Evolutionary conservation across 2,888 invertebrate species (phyloP).

Genomic region (Melanotus villosus): DNA sequence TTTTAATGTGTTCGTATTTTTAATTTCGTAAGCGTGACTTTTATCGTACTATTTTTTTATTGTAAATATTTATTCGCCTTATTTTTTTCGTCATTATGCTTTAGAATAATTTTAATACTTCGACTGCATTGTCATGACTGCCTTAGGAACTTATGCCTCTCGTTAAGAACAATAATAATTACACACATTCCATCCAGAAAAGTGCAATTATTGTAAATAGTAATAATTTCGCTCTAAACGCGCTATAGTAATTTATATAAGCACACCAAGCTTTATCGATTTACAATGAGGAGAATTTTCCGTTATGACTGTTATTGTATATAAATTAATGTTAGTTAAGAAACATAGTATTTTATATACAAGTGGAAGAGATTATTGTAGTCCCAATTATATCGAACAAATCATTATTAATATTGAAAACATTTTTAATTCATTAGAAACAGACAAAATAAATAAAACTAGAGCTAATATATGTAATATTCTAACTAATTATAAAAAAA

Average conservation of each 20-base stretch:
- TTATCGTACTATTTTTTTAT: conserved; percentile 4
- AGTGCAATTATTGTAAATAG: conserved; percentile 24
- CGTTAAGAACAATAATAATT: background rate
- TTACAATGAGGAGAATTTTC: background rate
- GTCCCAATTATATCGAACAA: too few species aligned
- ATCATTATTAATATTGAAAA: too few species aligned
- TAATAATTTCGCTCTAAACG: background rate
- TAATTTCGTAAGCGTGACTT: conserved; percentile 10
- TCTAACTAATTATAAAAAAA: too few species aligned
- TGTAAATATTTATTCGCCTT: conserved; percentile 14
- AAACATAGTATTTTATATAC: too few species aligned
- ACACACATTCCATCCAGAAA: conserved; percentile 20
- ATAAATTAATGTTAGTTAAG: too few species aligned
- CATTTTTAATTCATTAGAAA: too few species aligned
- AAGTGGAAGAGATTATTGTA: too few species aligned
- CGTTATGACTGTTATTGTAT: conserved; percentile 14
- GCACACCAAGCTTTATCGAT: background rate
- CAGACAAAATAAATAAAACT: too few species aligned
- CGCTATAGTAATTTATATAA: background rate
- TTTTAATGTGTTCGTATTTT: conserved; percentile 18
- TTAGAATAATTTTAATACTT: background rate
- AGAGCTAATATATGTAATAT: too few species aligned
- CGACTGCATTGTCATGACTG: conserved; percentile 27
- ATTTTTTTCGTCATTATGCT: background rate
- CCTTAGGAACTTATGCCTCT: conserved; percentile 9